Base-by-base conservation (phyloP, 64 coral and sea anemone species). In the Stichodactyla mertensii region DNA sequence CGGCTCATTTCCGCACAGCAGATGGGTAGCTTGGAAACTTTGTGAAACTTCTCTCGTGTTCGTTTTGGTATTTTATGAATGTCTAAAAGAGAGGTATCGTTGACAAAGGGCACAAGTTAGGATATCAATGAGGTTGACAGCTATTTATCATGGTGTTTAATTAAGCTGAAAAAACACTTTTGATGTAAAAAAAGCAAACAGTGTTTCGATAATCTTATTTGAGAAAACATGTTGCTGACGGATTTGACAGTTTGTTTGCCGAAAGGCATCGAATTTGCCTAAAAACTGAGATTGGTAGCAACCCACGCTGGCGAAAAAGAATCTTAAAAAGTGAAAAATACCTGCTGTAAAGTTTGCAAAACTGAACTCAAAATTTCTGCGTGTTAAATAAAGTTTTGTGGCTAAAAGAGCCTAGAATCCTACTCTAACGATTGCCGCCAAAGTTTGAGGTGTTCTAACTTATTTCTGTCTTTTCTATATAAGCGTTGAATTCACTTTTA, bases 51-150 rank as follows among this genome's bases (percentile, higher is more conserved):
- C 9, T 7, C 22, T 66, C 20, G 62, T 66, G 62, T 66, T 66
- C 36, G 62, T 66, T 66, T 66, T 66, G 62, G 62, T n/a, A 66
- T 66, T 66, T 66, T 66, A 66, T 66, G 62, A 66, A 66, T 66
- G 62, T 66, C 62, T n/a, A 18, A 13, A n/a, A 66, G 22, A 61
- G 36, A 66, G 22, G 62, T 66, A n/a, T n/a, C 62, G 1, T 7
- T 6, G 62, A 66, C 18, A 20, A 66, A 66, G 22, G 62, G 8
- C 0, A 66, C 1, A 66, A 20, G 62, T 66, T 66, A n/a, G 6
- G 19, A 66, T 66, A 20, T 66, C 19, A 66, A 66, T 66, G 19
- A 9, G 1, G 9, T 0, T 66, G 62, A 66, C 62, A 66, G 62
- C 62, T 66, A 66, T 66, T 66, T 66, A 66, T 66, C 62, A 66